Base-by-base conservation (phyloP, 2,113 vertebrate genomes). In the Oryzias celebensis region DNA sequence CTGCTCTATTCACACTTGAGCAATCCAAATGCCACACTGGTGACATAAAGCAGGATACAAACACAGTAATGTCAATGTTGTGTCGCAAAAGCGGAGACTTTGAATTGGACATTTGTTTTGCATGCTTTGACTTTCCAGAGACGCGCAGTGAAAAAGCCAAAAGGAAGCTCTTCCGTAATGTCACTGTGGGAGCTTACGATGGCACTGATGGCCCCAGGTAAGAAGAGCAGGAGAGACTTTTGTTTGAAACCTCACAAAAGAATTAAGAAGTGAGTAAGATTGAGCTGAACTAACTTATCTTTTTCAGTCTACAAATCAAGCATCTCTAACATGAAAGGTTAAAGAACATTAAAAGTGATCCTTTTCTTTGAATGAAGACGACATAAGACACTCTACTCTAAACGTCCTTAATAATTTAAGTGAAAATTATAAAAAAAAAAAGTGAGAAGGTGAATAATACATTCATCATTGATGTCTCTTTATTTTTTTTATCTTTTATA, bases 181-280 rank as follows among this genome's bases (percentile, higher is more conserved):
- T 96, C 71, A 96, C 95, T 0, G 95, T 97, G n/a, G 95, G 95
- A 73, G 94, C 95, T 44, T 96, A 97, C 1, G 95, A 96, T 58
- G 94, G 94, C 81, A 92, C 94, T 0, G 94, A 96, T 62, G 91
- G 94, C 61, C 94, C 95, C 66, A 96, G 95, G 95, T 97, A 73
- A 76, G 74, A 61, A 41, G 8, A 52, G 31, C n/a, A 17, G 24
- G 41, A 8, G 0, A 31, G 20, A 57, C 12, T n/a, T 23, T 17
- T 31, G 44, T 62, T 8, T 2, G 20, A 24, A 45, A 36, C 14
- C 41, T 44, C 4, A 7, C 28, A 45, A 44, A 36, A 20, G 23
- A 46, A 10, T 26, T 36, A 12, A 45, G 20, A 16, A 23, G n/a
- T 60, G 13, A 7, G 4, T 42, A 7, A 23, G 42, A 20, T 58